Evolutionary conservation across 2,113 vertebrate species (phyloP).

Genomic region (Nestor notabilis): DNA sequence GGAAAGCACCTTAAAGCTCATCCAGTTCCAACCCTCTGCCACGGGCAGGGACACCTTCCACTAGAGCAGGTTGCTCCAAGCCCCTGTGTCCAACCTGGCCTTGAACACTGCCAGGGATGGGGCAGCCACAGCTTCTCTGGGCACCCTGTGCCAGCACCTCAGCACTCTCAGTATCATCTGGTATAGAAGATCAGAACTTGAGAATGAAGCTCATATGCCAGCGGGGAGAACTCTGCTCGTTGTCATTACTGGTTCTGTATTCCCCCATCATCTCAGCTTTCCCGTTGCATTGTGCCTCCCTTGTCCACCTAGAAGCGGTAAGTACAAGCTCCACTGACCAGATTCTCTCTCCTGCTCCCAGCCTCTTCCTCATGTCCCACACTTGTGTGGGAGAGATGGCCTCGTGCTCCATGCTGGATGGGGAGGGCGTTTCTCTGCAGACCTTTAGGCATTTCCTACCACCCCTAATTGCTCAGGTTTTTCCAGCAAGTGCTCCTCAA

Average conservation of each 20-base stretch:
- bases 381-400: rapidly evolving
- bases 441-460: neutral
- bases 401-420: neutral
- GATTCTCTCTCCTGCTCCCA: neutral
- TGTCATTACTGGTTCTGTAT: neutral
- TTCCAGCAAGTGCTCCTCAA: neutral
- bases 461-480: neutral
- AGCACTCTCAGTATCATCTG: neutral
- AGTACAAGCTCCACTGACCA: neutral
- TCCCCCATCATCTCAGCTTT: neutral
- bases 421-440: neutral
- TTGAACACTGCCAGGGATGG: neutral
- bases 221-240: neutral
- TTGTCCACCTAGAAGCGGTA: neutral
- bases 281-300: neutral
- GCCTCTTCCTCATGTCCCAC: neutral
- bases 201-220: neutral
- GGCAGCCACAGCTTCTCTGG: neutral
- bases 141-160: neutral
- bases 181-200: neutral
- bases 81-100: neutral
- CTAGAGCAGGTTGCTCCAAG: neutral
- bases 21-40: neutral
- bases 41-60: neutral
- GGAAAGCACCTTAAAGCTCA: neutral